phyloP scores from a whole-genome alignment of 2,113 vertebrate genomes.

The Equus quagga region DNA sequence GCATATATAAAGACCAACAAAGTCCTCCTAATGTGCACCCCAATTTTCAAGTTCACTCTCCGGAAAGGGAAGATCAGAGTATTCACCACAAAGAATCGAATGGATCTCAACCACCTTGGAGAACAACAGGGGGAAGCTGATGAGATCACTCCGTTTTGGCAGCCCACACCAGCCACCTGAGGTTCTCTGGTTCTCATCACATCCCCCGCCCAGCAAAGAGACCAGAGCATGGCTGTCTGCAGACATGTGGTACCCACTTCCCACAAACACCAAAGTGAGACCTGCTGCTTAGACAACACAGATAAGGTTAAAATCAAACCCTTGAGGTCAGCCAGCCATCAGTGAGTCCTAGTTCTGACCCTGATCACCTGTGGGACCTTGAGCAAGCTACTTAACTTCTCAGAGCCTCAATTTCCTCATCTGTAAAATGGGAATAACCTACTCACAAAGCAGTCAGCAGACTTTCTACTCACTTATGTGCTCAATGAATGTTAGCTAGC shows the following conservation, averaged over 20 bases:
- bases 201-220: background rate
- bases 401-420: background rate
- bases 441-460: background rate
- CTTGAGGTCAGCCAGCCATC: background rate
- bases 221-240: background rate
- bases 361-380: background rate
- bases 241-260: background rate
- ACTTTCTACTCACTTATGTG: background rate
- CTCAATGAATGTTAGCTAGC: background rate
- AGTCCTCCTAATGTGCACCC: background rate
- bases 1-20: background rate
- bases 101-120: background rate
- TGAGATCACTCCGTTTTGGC: background rate
- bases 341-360: background rate
- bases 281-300: background rate
- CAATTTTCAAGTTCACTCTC: background rate
- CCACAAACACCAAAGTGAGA: background rate
- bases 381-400: background rate
- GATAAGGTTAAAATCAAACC: background rate
- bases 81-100: background rate
- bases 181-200: background rate
- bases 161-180: background rate
- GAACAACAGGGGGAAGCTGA: background rate
- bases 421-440: background rate
- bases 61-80: conserved; percentile 8